A percentile compares a stretch with the other conserved stretches of the same genome.
Evolutionary conservation across 2,888 invertebrate species (phyloP).

Genomic region (Adineta ricciae): DNA sequence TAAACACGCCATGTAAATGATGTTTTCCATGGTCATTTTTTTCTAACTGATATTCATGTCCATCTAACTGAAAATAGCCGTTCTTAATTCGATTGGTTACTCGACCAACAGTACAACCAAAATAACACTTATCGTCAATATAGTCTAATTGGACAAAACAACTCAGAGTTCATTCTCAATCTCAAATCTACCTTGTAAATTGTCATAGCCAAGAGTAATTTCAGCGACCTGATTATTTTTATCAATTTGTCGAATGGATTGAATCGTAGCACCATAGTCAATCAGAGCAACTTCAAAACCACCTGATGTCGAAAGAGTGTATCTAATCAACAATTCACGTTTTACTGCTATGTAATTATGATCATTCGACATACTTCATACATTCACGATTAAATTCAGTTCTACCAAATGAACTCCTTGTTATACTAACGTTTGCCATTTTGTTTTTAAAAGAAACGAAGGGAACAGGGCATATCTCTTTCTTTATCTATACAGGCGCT

Average conservation of each 20-base stretch:
- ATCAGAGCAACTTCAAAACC: not conserved
- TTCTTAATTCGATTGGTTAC: slow-evolving; percentile 67
- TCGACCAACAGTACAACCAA: slow-evolving; percentile 76
- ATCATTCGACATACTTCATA: not conserved
- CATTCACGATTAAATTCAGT: not conserved
- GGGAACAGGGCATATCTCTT: not conserved
- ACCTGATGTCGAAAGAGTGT: not conserved
- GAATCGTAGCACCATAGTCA: not conserved
- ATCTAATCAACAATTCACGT: not conserved
- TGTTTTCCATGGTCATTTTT: slow-evolving; percentile 59
- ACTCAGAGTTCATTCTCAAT: not conserved
- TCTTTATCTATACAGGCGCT: not conserved
- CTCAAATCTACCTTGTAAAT: not conserved
- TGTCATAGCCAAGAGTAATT: not conserved
- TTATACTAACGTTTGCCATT: not conserved
- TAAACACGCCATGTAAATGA: slow-evolving; percentile 76
- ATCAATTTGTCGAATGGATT: not conserved
- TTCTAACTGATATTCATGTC: slow-evolving; percentile 61
- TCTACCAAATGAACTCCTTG: not conserved
- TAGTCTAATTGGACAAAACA: not conserved
- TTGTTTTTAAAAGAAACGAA: not conserved
- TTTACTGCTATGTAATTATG: not conserved
- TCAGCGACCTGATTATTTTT: not conserved
- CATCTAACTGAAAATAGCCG: slow-evolving; percentile 63
- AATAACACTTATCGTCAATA: slow-evolving; percentile 53